These are phyloP conservation scores for Muscicapa adusta DNA, from an alignment of 2,113 vertebrate genomes.

Conservation along the genomic window DNA sequence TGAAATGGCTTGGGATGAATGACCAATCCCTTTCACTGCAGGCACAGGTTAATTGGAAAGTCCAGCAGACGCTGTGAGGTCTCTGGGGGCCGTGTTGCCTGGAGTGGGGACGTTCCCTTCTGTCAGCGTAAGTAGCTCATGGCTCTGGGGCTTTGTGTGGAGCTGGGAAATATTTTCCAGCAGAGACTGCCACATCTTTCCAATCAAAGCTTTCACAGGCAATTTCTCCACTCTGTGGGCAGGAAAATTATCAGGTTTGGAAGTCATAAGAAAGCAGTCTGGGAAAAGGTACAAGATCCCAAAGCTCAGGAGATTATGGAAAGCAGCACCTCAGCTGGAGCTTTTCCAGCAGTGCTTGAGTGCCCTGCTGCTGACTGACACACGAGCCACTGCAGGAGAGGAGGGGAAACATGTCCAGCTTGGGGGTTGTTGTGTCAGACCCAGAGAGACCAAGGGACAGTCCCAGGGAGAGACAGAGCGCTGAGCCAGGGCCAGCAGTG, in stretches of 20 bases:
- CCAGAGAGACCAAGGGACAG: background rate
- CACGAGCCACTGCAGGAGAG: background rate
- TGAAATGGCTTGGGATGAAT: background rate
- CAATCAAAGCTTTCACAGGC: background rate
- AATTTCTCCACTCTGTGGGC: background rate
- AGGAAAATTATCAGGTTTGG: background rate
- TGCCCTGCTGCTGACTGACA: background rate
- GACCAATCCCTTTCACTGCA: background rate
- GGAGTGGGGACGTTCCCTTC: background rate
- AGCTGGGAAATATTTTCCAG: background rate
- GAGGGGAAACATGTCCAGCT: background rate
- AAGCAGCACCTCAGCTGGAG: background rate
- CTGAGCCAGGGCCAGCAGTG: background rate
- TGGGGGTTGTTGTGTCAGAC: background rate
- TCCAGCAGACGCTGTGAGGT: background rate
- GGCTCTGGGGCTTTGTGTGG: accelerated
- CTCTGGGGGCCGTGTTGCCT: background rate
- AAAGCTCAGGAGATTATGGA: background rate
- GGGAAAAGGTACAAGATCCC: background rate
- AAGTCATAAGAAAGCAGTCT: background rate
- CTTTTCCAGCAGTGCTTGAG: background rate
- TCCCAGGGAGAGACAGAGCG: background rate
- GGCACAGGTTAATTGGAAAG: conserved; percentile 49
- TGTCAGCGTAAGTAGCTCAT: conserved; percentile 47
- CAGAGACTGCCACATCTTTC: background rate